These are phyloP conservation scores for Buphagus erythrorhynchus DNA, from an alignment of 2,797 vertebrate species.

Conservation along the genomic window DNA sequence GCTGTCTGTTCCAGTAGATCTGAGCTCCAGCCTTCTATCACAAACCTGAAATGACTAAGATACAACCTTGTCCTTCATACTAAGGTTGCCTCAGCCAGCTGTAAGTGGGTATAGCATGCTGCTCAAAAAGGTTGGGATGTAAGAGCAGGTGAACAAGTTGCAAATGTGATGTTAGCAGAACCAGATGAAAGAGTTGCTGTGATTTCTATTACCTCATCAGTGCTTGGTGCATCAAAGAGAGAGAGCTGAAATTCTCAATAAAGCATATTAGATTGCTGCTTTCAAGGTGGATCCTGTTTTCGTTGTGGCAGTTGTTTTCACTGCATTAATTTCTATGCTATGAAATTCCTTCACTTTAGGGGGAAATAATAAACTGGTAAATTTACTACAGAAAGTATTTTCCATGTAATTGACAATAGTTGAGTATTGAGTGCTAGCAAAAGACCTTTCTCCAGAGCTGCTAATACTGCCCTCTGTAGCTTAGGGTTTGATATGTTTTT, in stretches of 20 bases:
- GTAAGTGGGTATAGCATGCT: rapidly evolving
- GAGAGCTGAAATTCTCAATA: background rate
- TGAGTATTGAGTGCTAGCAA: background rate
- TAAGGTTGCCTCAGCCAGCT: background rate
- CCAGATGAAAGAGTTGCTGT: background rate
- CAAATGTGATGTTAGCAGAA: background rate
- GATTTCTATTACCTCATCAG: background rate
- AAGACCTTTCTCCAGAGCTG: background rate
- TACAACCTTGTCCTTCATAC: background rate
- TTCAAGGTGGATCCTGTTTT: background rate
- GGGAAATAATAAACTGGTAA: background rate
- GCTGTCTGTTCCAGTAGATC: background rate
- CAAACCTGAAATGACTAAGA: background rate
- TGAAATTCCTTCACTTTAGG: background rate
- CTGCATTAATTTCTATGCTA: rapidly evolving
- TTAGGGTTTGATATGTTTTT: background rate
- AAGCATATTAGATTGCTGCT: background rate
- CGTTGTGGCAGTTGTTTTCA: background rate
- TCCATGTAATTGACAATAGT: background rate
- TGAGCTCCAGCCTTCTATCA: background rate
- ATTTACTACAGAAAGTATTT: background rate
- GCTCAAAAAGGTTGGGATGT: background rate
- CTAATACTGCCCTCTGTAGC: background rate
- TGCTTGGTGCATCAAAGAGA: background rate
- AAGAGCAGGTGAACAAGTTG: background rate